A percentile compares a stretch with the other conserved stretches of the same genome.
Conservation (phyloP, 2,888 invertebrate species). For the Aleiodes testaceus region DNA sequence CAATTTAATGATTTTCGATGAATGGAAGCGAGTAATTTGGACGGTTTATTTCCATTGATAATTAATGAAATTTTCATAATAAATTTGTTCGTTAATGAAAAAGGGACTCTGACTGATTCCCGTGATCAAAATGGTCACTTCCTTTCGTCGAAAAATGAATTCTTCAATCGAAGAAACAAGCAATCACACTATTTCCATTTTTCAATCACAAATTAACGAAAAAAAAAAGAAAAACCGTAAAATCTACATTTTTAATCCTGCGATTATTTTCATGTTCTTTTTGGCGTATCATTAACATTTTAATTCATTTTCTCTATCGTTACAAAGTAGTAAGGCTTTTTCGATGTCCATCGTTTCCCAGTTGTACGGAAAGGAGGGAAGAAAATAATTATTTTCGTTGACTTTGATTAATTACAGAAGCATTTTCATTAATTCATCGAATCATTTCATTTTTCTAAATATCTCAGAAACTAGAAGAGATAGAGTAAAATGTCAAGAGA, state of each 20-base stretch:
- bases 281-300: constrained; percentile 42
- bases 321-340: constrained; percentile 65
- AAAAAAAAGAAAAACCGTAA: constrained; percentile 33
- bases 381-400: constrained; percentile 36
- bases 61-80: too few relatives aligned
- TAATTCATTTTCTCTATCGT: constrained; percentile 16
- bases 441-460: too few relatives aligned
- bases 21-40: background rate
- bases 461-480: too few relatives aligned
- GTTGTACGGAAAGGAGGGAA: constrained; percentile 34
- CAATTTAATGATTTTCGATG: background rate
- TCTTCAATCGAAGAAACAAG: too few relatives aligned
- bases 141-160: too few relatives aligned
- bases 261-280: constrained; percentile 27
- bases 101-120: too few relatives aligned
- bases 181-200: too few relatives aligned
- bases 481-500: too few relatives aligned
- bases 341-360: constrained; percentile 63
- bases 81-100: too few relatives aligned
- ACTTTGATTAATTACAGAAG: constrained; percentile 41
- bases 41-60: too few relatives aligned
- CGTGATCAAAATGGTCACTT: too few relatives aligned
- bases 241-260: constrained; percentile 36
- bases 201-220: constrained; percentile 38
- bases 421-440: constrained; percentile 58